Evolutionary conservation across 2,113 vertebrate genomes (phyloP).

Genomic region (Narcine bancroftii): DNA sequence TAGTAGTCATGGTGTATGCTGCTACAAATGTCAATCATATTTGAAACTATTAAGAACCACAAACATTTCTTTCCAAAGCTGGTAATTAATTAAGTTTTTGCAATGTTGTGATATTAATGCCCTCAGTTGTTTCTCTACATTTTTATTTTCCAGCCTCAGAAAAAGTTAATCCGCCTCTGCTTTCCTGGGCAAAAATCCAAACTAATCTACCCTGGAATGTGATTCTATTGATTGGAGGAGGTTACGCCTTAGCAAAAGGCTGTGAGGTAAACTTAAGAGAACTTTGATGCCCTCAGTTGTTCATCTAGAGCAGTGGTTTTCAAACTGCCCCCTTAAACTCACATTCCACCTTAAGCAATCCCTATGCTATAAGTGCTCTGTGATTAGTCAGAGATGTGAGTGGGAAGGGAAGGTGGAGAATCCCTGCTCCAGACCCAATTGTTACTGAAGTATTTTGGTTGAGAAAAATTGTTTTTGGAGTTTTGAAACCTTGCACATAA

Average conservation of each 20-base stretch:
- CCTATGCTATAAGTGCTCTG: no score
- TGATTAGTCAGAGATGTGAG: no score
- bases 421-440: no score
- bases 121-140: background rate
- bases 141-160: conserved; percentile 62
- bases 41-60: background rate
- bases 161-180: conserved; percentile 67
- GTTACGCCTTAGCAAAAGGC: conserved; percentile 95
- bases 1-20: background rate
- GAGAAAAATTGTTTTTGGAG: no score
- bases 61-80: conserved; percentile 40
- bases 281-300: background rate
- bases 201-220: conserved; percentile 90
- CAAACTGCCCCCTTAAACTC: no score
- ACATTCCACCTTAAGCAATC: no score
- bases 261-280: conserved; percentile 72
- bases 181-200: conserved; percentile 86
- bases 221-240: conserved; percentile 84
- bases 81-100: conserved; percentile 58
- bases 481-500: no score
- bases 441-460: no score
- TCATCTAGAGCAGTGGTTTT: no score
- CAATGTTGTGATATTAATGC: conserved; percentile 39
- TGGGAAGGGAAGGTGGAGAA: no score
- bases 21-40: background rate